phyloP scores from a whole-genome alignment of 2,888 invertebrate genomes.

The Pheosia tremula region DNA sequence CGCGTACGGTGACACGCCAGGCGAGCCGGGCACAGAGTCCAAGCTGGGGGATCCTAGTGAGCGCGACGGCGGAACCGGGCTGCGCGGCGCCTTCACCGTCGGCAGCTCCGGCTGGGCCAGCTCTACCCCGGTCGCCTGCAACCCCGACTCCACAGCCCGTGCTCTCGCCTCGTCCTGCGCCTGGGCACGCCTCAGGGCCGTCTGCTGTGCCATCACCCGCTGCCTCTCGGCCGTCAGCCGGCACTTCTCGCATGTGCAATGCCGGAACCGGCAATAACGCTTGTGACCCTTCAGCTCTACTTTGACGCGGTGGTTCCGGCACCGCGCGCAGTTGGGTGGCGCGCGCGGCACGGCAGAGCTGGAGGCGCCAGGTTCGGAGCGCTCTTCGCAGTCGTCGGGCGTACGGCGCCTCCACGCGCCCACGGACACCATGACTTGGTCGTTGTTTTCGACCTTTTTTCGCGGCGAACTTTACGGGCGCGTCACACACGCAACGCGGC shows the following conservation, averaged over 20 bases:
- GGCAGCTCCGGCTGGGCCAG: constrained; percentile 78
- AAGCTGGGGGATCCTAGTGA: constrained; percentile 72
- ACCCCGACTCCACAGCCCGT: constrained; percentile 71
- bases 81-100: constrained; percentile 74
- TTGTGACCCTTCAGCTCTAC: constrained; percentile 96
- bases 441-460: constrained; percentile 54
- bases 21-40: constrained; percentile 75
- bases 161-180: constrained; percentile 92
- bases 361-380: constrained; percentile 77
- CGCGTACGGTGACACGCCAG: constrained; percentile 72
- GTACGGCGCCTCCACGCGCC: constrained; percentile 79
- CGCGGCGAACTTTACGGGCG: constrained; percentile 79
- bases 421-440: constrained; percentile 73
- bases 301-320: constrained; percentile 95
- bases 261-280: constrained; percentile 93
- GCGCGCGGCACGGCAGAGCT: constrained; percentile 88
- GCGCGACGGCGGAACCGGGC: constrained; percentile 66
- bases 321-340: constrained; percentile 96
- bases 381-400: constrained; percentile 78
- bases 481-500: constrained; percentile 59
- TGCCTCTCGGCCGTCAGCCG: constrained; percentile 94
- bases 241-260: constrained; percentile 94
- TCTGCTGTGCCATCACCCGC: constrained; percentile 95
- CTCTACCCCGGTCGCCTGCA: constrained; percentile 69
- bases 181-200: constrained; percentile 92